Base-by-base conservation (phyloP, 2,888 invertebrate genomes). In the Stenolophus ochropezus region DNA sequence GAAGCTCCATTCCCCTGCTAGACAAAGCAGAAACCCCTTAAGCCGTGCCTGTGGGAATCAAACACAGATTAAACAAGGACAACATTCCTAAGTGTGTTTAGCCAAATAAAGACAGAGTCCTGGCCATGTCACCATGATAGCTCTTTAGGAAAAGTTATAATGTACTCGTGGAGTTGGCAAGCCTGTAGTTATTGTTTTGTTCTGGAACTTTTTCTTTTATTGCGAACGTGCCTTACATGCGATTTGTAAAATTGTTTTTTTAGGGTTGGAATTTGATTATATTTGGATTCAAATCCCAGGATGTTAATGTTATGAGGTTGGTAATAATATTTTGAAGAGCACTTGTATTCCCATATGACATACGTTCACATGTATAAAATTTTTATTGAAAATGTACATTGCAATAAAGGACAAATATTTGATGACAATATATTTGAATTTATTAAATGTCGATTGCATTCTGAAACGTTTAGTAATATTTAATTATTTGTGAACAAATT, bases 61-160 rank as follows among this genome's bases (percentile, higher is more conserved):
- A 51, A 47, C 49, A 69, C 42, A 69, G 65, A 69, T 69, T 69
- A 69, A 69, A 69, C 65, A 16, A 69, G 33, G 65, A 69, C 65
- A 61, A 61, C 61, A 69, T 18, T n/a, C n/a, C 42, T 33, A 69
- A 69, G 65, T 69, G 16, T 42, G 33, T 69, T 69, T 69, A 69
- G 65, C 33, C 18, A 47, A 73, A 73, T 73, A 73, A 51, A 73
- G 73, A 73, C 51, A 73, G 73, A 49, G 23, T 49, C 21, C 47
- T 73, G 33, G 27, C 16, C 18, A 33, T 49, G 73, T 73, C 73
- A 73, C 21, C 21, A 18, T 73, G 73, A 73, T 73, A 16, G 49
- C 73, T 73, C 73, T 76, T 76, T 76, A 77, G 61, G 77, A 61
- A 61, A 77, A 77, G 42, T 77, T 77, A 77, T 77, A 77, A 77